phyloP scores from a whole-genome alignment of 2,888 invertebrate genomes.

The Apeira syringaria region DNA sequence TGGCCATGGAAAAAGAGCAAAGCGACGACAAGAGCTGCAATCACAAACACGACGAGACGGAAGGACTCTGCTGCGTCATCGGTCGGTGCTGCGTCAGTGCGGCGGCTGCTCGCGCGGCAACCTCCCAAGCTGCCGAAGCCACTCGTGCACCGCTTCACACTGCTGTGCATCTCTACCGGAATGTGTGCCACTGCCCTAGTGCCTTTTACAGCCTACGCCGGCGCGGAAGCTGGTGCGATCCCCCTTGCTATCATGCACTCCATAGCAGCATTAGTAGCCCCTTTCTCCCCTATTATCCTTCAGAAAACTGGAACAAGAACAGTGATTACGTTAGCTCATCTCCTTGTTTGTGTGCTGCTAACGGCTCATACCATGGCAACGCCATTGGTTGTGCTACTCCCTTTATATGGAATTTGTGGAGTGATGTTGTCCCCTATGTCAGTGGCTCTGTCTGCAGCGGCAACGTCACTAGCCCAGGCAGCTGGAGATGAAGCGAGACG shows the following conservation, averaged over 20 bases:
- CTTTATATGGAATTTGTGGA: slow-evolving; percentile 79
- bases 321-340: slow-evolving; percentile 75
- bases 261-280: slow-evolving; percentile 83
- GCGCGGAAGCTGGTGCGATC: slow-evolving; percentile 84
- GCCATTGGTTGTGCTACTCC: slow-evolving; percentile 60
- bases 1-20: slow-evolving; percentile 76
- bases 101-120: slow-evolving; percentile 86
- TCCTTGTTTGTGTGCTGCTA: slow-evolving; percentile 83
- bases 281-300: slow-evolving; percentile 69
- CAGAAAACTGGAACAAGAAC: slow-evolving; percentile 68
- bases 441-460: slow-evolving; percentile 81
- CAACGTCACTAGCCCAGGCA: slow-evolving; percentile 83
- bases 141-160: slow-evolving; percentile 72
- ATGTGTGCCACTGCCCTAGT: slow-evolving; percentile 86
- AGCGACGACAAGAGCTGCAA: slow-evolving; percentile 43
- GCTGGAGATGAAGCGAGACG: slow-evolving; percentile 70
- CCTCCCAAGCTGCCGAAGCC: slow-evolving; percentile 77
- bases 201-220: slow-evolving; percentile 80
- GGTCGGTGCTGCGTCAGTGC: slow-evolving; percentile 90
- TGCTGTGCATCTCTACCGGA: slow-evolving; percentile 84
- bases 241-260: slow-evolving; percentile 85
- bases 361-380: slow-evolving; percentile 80
- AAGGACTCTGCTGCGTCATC: slow-evolving; percentile 89
- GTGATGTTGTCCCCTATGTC: slow-evolving; percentile 83
- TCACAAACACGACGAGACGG: slow-evolving; percentile 62